Percentiles rank a stretch among this genome's conserved stretches.
Conservation (phyloP, 2,888 invertebrate species). For the Platycheirus albimanus region DNA sequence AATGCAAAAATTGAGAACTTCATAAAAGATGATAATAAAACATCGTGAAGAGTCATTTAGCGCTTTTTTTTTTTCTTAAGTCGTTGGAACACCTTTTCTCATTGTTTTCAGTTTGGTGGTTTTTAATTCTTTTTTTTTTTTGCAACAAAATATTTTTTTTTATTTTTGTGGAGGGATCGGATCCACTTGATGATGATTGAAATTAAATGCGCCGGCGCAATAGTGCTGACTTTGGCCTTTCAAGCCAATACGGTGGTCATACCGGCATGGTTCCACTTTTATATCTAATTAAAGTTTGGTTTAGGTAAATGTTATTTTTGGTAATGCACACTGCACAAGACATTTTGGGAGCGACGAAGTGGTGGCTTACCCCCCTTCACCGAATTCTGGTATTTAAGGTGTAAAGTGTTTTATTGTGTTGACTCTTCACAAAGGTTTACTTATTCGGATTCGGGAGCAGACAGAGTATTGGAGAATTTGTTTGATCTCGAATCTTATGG, state of each 20-base stretch:
- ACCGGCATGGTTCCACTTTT: constrained; percentile 18
- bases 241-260: too few species aligned
- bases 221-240: constrained; percentile 40
- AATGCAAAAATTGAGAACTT: constrained; percentile 25
- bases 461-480: constrained; percentile 56
- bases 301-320: constrained; percentile 63
- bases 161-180: background rate
- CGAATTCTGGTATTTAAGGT: constrained; percentile 37
- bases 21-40: constrained; percentile 42
- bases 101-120: too few species aligned
- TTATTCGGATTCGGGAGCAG: constrained; percentile 42
- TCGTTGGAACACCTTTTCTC: constrained; percentile 31
- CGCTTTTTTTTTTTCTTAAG: constrained; percentile 19
- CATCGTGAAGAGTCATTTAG: constrained; percentile 30
- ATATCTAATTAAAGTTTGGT: constrained; percentile 37
- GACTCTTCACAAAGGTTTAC: too few species aligned
- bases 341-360: too few species aligned
- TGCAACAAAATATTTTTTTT: too few species aligned
- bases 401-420: constrained; percentile 54
- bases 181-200: constrained; percentile 12
- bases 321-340: constrained; percentile 67
- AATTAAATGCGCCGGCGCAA: too few species aligned
- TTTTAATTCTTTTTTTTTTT: constrained; percentile 35
- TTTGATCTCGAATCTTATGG: constrained; percentile 62
- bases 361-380: background rate